A percentile compares a stretch with the other conserved stretches of the same genome.
Evolutionary conservation across 1,140 invertebrate genomes (phyloP).

Genomic region (Melipona quadrifasciata): DNA sequence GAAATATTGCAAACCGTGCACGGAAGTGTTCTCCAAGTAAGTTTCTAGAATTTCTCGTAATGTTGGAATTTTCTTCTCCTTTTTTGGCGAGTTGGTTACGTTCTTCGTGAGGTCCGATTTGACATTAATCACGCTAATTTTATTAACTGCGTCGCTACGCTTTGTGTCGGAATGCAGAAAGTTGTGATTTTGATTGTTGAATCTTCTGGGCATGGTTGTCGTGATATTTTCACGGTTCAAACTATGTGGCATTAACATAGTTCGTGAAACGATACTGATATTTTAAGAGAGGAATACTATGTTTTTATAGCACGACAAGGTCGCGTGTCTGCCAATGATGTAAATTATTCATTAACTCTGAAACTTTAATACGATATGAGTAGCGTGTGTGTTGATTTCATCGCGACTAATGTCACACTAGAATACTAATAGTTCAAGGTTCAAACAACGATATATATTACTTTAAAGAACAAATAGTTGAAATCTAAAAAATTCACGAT

Average conservation of each 20-base stretch:
- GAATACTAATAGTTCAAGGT: not conserved
- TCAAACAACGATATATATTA: not conserved
- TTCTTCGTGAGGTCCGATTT: not conserved
- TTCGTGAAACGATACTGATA: not conserved
- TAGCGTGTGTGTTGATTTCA: not conserved
- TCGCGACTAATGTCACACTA: not conserved
- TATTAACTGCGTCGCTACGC: not conserved
- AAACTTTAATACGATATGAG: not conserved
- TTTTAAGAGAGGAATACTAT: not conserved
- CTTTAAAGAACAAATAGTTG: not conserved
- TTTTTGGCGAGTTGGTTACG: not conserved
- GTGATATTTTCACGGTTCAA: not conserved
- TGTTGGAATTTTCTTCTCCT: not conserved
- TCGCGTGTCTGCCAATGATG: not conserved
- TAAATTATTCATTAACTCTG: slow-evolving; percentile 26
- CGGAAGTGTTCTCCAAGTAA: slow-evolving; percentile 41
- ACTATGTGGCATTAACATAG: not conserved
- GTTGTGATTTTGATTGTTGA: not conserved
- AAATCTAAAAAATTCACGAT: slow-evolving; percentile 39
- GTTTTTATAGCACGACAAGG: not conserved
- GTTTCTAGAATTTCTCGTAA: slow-evolving; percentile 16
- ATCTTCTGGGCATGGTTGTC: not conserved
- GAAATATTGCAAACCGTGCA: slow-evolving; percentile 64
- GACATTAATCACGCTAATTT: not conserved
- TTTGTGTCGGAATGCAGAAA: not conserved